Evolutionary conservation across 1,140 invertebrate species (phyloP).

Genomic region (Goniozus legneri): DNA sequence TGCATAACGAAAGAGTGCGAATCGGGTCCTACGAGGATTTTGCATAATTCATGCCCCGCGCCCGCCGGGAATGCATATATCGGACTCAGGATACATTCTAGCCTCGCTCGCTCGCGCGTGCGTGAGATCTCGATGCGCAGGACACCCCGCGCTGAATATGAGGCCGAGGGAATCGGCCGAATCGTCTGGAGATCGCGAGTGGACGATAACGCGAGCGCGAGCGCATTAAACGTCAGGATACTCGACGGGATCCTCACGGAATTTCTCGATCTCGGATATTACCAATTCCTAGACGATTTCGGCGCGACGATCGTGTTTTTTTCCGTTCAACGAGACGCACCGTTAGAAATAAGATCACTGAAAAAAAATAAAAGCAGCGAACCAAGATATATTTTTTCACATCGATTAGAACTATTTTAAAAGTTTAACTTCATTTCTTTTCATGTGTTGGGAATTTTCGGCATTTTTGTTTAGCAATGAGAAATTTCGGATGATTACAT

Average conservation of each 20-base stretch:
- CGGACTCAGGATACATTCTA: conserved; percentile 28
- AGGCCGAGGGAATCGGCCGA: conserved; percentile 28
- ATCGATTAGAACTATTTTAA: not conserved
- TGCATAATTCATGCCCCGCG: conserved; percentile 37
- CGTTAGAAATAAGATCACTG: too few species aligned
- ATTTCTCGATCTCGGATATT: too few species aligned
- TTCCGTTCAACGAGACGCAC: too few species aligned
- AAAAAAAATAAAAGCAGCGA: too few species aligned
- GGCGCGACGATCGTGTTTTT: too few species aligned
- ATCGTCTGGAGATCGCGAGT: conserved; percentile 34
- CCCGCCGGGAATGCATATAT: conserved; percentile 36
- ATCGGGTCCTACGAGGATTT: conserved; percentile 24
- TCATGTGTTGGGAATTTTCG: not conserved
- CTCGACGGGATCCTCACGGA: too few species aligned
- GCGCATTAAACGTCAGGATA: not conserved
- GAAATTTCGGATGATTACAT: conserved; percentile 24
- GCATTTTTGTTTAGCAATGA: conserved; percentile 10
- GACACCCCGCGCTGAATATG: conserved; percentile 25
- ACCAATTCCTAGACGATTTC: too few species aligned
- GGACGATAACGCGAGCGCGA: conserved; percentile 18
- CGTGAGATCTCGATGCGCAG: conserved; percentile 12
- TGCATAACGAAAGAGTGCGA: conserved; percentile 31
- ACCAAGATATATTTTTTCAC: too few species aligned
- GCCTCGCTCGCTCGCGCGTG: not conserved
- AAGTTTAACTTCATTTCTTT: too few species aligned